Evolutionary conservation across 2,113 vertebrate species (phyloP).

Genomic region (Dicentrarchus labrax): DNA sequence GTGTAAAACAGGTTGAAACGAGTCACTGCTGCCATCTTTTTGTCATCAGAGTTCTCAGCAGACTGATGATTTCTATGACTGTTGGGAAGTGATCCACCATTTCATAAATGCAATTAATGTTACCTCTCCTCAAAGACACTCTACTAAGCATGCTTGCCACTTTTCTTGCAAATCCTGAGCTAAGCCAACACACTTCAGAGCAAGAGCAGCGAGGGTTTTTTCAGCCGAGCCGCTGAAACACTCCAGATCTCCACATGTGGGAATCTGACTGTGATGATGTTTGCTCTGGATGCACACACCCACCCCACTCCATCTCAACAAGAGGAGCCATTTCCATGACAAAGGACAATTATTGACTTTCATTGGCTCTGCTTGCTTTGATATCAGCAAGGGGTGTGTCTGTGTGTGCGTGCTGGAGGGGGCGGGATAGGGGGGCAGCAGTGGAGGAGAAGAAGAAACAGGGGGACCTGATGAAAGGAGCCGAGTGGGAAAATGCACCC

Average conservation of each 20-base stretch:
- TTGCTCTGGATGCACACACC: conserved; percentile 74
- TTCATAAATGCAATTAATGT: conserved; percentile 43
- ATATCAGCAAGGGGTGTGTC: conserved; percentile 84
- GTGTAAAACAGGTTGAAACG: conserved; percentile 8
- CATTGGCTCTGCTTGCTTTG: conserved; percentile 85
- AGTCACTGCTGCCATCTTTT: conserved; percentile 19
- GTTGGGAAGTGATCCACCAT: conserved; percentile 13
- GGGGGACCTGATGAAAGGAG: conserved; percentile 76
- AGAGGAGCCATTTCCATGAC: conserved; percentile 83
- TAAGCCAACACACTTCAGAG: conserved; percentile 41
- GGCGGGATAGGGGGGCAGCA: conserved; percentile 55
- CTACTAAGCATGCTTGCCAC: conserved; percentile 1
- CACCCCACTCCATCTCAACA: conserved; percentile 74
- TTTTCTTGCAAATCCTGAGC: conserved; percentile 45
- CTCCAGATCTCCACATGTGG: conserved; percentile 80
- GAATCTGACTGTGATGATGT: conserved; percentile 78
- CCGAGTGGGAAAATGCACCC: conserved; percentile 80
- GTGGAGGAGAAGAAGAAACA: conserved; percentile 63
- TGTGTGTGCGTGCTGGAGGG: conserved; percentile 70
- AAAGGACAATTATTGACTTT: conserved; percentile 89
- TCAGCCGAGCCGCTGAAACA: conserved; percentile 47
- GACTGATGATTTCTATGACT: conserved; percentile 6
- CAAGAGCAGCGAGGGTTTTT: conserved; percentile 1
- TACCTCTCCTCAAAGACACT: conserved; percentile 29
- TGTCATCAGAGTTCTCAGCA: conserved; percentile 19